Evolutionary conservation across 2,113 vertebrate species (phyloP).

Genomic region (Triplophysa siluroides): DNA sequence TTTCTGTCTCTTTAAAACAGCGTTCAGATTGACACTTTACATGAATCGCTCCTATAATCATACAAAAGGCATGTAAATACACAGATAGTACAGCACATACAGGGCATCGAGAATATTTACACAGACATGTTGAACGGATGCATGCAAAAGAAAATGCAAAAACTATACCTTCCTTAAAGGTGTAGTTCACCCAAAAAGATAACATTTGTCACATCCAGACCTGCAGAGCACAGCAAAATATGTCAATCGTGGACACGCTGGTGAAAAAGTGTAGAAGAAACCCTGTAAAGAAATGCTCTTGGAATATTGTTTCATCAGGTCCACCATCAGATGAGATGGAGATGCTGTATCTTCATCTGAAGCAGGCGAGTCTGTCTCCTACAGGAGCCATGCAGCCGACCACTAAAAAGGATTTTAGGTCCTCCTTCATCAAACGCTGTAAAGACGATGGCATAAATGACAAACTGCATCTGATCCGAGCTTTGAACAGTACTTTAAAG

Average conservation of each 20-base stretch:
- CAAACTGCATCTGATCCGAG: constrained; percentile 85
- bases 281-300: not conserved
- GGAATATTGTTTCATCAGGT: constrained; percentile 9
- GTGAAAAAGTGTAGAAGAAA: not conserved
- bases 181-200: no score
- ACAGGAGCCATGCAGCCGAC: constrained; percentile 78
- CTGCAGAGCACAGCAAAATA: no score
- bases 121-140: no score
- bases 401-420: constrained; percentile 79
- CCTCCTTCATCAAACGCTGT: constrained; percentile 85
- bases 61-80: not conserved
- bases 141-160: no score
- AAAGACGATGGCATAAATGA: constrained; percentile 86
- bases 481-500: constrained; percentile 88
- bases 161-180: no score
- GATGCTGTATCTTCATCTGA: constrained; percentile 80
- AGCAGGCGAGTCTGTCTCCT: constrained; percentile 81
- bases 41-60: no score
- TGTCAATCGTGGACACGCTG: no score
- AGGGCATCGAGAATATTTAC: no score
- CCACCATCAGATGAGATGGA: constrained; percentile 79
- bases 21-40: not conserved
- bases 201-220: no score
- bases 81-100: no score
- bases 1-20: not conserved